A percentile compares a stretch with the other conserved stretches of the same genome.
These are phyloP conservation scores for Hydractinia symbiolongicarpus DNA, from an alignment of 30 jellyfish, hydroid and myxozoan genomes.

Conservation along the genomic window DNA sequence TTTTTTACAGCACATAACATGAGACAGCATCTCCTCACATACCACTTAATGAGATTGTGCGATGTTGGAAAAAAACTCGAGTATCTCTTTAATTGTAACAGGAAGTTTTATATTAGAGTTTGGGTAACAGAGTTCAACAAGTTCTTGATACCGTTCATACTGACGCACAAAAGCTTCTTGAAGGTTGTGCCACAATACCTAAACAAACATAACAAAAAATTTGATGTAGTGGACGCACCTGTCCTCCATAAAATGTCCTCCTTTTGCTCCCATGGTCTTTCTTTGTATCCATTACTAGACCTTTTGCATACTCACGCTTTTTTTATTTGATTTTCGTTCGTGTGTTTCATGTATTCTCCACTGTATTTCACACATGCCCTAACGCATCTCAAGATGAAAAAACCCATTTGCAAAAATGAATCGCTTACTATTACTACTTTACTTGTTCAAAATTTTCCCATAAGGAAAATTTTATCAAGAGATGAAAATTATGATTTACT, in stretches of 20 bases:
- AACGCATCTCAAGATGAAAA: too few species aligned
- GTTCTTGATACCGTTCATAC: slow-evolving; percentile 71
- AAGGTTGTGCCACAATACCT: slow-evolving; percentile 94
- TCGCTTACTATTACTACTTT: too few species aligned
- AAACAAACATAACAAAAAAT: background rate
- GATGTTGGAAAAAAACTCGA: slow-evolving; percentile 68
- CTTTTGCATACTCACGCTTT: background rate
- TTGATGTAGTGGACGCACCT: background rate
- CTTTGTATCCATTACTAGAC: background rate
- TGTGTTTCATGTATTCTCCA: too few species aligned
- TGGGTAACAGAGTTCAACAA: slow-evolving; percentile 82
- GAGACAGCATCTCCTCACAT: too few species aligned
- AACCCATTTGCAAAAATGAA: too few species aligned
- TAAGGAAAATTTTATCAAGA: too few species aligned
- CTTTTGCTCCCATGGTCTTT: too few species aligned
- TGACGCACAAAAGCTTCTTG: slow-evolving; percentile 88
- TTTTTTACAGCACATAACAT: too few species aligned
- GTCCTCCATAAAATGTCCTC: background rate
- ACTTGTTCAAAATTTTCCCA: too few species aligned
- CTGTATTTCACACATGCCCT: too few species aligned
- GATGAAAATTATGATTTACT: too few species aligned
- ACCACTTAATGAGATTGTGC: slow-evolving; percentile 42
- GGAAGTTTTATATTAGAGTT: slow-evolving; percentile 60
- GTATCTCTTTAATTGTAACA: slow-evolving; percentile 60
- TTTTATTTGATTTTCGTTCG: too few species aligned